A percentile compares a stretch with the other conserved stretches of the same genome.
Conservation (phyloP, 2,797 vertebrate genomes). For the Lacerta viridis region DNA sequence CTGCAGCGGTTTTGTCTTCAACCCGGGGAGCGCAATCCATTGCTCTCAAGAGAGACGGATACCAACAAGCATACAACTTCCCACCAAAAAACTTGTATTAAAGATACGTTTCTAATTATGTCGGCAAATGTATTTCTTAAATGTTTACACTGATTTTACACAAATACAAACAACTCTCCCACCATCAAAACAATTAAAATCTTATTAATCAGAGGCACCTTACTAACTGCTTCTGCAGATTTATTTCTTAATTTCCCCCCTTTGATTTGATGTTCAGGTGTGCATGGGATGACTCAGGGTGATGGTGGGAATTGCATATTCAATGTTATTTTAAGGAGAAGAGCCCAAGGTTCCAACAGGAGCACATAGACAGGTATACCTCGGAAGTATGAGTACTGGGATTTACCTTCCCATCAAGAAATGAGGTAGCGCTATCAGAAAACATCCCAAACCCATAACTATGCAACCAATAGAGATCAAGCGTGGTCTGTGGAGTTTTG, state of each 20-base stretch:
- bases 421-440: slow-evolving; percentile 89
- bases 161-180: neutral
- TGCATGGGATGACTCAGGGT: no score
- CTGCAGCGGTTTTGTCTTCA: no score
- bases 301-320: neutral
- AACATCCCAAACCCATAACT: slow-evolving; percentile 86
- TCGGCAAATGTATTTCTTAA: neutral
- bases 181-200: neutral
- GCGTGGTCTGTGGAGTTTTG: slow-evolving; percentile 89
- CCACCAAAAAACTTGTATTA: no score
- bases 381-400: neutral
- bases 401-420: slow-evolving; percentile 89
- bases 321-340: neutral
- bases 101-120: no score
- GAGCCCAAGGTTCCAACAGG: neutral
- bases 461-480: slow-evolving; percentile 88
- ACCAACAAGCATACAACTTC: no score
- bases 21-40: no score
- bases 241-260: neutral
- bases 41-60: no score
- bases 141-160: neutral
- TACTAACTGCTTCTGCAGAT: neutral
- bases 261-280: neutral
- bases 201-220: neutral
- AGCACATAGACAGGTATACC: neutral